phyloP scores from a whole-genome alignment of 1,140 invertebrate genomes.

The Hetaerina americana region DNA sequence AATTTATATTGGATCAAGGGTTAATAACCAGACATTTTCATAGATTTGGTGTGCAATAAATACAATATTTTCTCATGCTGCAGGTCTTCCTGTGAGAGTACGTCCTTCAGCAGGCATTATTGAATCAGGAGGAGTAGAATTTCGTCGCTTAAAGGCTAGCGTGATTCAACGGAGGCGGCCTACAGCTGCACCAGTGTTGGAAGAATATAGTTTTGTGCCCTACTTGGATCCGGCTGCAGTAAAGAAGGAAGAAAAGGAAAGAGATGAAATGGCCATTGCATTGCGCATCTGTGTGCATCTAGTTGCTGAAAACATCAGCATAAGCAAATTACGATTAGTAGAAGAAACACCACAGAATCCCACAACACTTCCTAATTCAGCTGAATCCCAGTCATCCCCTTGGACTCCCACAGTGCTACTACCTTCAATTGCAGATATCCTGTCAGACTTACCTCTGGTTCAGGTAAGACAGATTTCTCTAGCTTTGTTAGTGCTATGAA shows the following conservation, averaged over 20 bases:
- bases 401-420: constrained; percentile 30
- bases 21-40: too few species aligned
- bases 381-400: background rate
- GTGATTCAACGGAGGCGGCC: constrained; percentile 54
- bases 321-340: constrained; percentile 54
- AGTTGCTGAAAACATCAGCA: constrained; percentile 59
- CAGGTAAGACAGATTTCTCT: constrained; percentile 19
- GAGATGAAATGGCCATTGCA: constrained; percentile 16
- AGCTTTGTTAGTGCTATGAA: background rate
- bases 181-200: constrained; percentile 49
- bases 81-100: background rate
- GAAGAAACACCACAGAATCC: constrained; percentile 33
- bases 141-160: constrained; percentile 66
- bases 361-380: background rate
- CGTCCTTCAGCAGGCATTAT: constrained; percentile 16
- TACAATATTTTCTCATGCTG: background rate
- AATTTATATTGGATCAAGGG: too few species aligned
- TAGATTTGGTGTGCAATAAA: too few species aligned
- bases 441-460: constrained; percentile 32
- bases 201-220: constrained; percentile 63
- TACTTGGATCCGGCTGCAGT: constrained; percentile 25
- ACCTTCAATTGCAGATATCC: constrained; percentile 22
- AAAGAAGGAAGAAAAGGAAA: background rate
- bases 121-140: constrained; percentile 67
- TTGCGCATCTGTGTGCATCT: constrained; percentile 50